These are phyloP conservation scores for Whitmania pigra DNA, from an alignment of 1,140 invertebrate species.

Conservation along the genomic window DNA sequence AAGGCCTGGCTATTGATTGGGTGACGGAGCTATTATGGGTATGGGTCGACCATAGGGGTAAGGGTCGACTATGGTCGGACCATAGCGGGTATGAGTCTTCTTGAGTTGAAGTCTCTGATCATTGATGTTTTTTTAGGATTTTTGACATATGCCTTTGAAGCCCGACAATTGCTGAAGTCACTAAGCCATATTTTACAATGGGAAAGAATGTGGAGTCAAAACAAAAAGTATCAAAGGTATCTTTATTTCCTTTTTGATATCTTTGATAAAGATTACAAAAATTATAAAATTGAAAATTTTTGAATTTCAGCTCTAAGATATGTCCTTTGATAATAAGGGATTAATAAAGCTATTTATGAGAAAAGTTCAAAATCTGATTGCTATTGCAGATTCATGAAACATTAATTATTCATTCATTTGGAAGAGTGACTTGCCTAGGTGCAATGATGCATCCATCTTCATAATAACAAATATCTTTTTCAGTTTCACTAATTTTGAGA, in stretches of 20 bases:
- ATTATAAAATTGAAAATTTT: neutral
- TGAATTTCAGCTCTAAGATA: neutral
- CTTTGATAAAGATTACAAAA: neutral
- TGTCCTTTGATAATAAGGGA: neutral
- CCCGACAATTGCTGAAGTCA: no score
- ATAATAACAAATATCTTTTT: neutral
- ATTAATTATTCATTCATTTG: neutral
- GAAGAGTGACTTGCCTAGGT: neutral
- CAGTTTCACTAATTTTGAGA: neutral
- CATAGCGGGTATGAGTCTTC: no score
- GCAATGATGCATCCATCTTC: neutral
- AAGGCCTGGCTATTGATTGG: slow-evolving; percentile 95
- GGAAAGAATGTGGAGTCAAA: no score
- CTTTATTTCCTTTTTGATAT: neutral
- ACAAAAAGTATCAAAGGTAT: no score
- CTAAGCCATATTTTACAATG: no score
- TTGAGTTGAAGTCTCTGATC: no score
- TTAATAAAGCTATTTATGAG: neutral
- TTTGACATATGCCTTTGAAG: no score
- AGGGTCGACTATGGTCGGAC: no score
- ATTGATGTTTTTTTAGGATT: no score
- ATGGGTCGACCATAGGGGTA: no score
- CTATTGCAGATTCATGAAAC: no score
- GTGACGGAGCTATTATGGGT: slow-evolving; percentile 85
- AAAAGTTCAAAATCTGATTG: neutral